Base-by-base conservation (phyloP, 2,113 vertebrate genomes). In the Brachyistius frenatus region DNA sequence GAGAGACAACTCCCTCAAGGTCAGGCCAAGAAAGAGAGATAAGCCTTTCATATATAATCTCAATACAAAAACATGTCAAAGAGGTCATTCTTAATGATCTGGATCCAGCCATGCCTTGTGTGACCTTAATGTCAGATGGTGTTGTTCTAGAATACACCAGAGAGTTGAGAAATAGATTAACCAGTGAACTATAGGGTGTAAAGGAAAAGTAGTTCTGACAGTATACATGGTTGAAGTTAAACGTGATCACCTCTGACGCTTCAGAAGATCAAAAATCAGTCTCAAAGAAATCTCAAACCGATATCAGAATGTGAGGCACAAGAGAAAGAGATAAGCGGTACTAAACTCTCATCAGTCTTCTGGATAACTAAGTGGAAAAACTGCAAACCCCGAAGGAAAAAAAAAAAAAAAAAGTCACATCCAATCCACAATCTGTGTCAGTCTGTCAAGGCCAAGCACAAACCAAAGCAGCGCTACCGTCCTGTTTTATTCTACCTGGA, bases 1-100 rank as follows among this genome's bases (percentile, higher is more conserved):
- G 81, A 81, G 71, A 66, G 58, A 80, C 65, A 78, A 79, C 76
- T 78, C 54, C 72, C 80, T 72, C 71, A 85, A 82, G 75, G 78
- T 79, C 76, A 56, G 83, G 70, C 57, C 55, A 75, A 50, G 46
- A 72, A 61, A 68, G 10, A 83, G 10, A 83, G 55, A 65, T 46
- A 9, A 69, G 39, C 13, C 54, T 81, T 80, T 77, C 33, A 68
- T 44, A 49, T 68, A 70, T 54, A 81, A 55, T 72, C 46, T 74
- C 68, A 52, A 73, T 23, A 70, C 66, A 83, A 77, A 82, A 77
- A 64, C 14, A 3, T 53, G 77, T 65, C 50, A 72, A 58, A 55
- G 31, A 55, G 37, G 14, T 75, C 0, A 65, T 71, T 80, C 33
- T 73, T 66, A 50, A 67, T 74, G 54, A 77, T 61, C 62, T 56